Conservation (phyloP, 1,140 invertebrate genomes). For the Cydia fagiglandana region DNA sequence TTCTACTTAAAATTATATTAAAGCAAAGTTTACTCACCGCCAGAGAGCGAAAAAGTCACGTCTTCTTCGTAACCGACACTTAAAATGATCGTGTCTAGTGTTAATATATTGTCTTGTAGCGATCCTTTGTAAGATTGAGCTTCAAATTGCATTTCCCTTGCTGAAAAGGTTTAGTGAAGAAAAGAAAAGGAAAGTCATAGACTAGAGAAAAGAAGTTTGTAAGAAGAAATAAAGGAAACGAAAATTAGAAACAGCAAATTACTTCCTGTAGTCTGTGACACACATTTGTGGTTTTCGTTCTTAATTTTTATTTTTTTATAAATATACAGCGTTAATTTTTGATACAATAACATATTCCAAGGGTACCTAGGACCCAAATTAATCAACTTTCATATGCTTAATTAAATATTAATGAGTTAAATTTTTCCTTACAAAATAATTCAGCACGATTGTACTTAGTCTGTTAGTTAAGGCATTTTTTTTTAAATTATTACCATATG, state of each 20-base stretch:
- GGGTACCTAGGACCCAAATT: too few relatives aligned
- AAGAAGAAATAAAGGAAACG: conserved; percentile 32
- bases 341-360: neutral
- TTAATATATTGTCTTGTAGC: conserved; percentile 41
- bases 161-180: conserved; percentile 41
- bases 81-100: conserved; percentile 45
- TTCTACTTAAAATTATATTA: neutral
- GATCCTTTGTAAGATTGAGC: conserved; percentile 45
- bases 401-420: too few relatives aligned
- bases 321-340: neutral
- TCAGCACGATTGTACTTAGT: too few relatives aligned
- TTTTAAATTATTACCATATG: too few relatives aligned
- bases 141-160: conserved; percentile 50
- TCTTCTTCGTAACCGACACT: conserved; percentile 43
- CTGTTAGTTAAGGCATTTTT: too few relatives aligned
- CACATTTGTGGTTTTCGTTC: conserved; percentile 15
- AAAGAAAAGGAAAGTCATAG: conserved; percentile 4
- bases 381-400: too few relatives aligned
- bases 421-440: too few relatives aligned
- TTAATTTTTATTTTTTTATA: neutral
- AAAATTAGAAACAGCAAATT: conserved; percentile 17
- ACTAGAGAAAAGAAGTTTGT: neutral
- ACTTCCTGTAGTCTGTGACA: neutral
- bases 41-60: conserved; percentile 44
- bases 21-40: conserved; percentile 41